Percentiles rank a stretch among this genome's conserved stretches.
Conservation (phyloP, 2,113 vertebrate genomes). For the Chloropsis hardwickii region DNA sequence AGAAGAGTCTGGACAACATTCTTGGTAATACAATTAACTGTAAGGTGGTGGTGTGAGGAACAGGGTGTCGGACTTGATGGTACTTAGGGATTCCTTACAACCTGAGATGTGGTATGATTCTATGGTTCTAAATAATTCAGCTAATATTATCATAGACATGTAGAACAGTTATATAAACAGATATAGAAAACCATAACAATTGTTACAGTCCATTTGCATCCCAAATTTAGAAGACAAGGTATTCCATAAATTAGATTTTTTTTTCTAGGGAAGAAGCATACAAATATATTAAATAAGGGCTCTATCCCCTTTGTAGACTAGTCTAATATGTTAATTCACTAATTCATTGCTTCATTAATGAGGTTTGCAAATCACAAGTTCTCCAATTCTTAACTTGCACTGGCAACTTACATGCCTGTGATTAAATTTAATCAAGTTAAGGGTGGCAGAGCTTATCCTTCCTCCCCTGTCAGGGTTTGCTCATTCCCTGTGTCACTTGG, state of each 20-base stretch:
- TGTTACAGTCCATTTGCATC: neutral
- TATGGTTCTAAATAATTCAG: neutral
- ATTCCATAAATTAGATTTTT: neutral
- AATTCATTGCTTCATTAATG: neutral
- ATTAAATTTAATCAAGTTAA: neutral
- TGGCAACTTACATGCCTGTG: rapidly evolving
- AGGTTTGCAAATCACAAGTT: neutral
- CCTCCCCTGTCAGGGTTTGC: rapidly evolving
- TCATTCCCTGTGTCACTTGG: rapidly evolving
- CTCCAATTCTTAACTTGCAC: neutral
- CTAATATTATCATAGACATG: neutral
- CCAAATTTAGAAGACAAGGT: neutral
- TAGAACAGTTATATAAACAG: neutral
- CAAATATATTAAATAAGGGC: neutral
- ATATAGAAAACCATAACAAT: neutral
- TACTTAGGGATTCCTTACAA: neutral
- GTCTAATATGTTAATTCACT: neutral
- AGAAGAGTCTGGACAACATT: neutral
- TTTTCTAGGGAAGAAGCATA: neutral
- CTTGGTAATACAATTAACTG: neutral
- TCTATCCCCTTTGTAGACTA: neutral
- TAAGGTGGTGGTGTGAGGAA: neutral
- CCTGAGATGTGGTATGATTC: neutral
- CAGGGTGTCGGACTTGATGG: neutral
- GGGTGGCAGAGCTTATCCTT: neutral